Evolutionary conservation across 2,113 vertebrate genomes (phyloP), one percentile per base, ranked within the genome.

Genomic region (Eupsittula cactorum): DNA sequence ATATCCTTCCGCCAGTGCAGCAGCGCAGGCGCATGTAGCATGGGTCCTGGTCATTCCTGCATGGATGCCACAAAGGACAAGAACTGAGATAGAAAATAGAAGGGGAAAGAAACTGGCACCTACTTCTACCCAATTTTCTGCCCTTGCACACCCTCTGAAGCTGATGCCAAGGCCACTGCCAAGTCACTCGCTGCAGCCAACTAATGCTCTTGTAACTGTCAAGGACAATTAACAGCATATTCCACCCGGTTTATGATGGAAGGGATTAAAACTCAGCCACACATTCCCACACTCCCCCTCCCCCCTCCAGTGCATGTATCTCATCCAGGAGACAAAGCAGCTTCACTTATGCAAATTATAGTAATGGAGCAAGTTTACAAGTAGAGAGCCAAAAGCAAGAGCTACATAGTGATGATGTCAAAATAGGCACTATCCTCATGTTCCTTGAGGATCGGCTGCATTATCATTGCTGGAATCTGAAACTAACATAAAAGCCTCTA

Each of bases 401-500:
- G 79, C 31, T 42, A 2, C 0, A 14, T 0, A 49, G 53, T 60
- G 37, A 20, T 6, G 0, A 12, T 47, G 71, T 37, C 57, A 49
- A 59, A 24, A 67, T 6, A 49, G 3, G 6, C 75, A 6, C 49
- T n/a, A 7, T 13, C 74, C 74, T 52, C 50, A 0, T 9, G 64
- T 37, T 93, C 87, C 85, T 92, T 21, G 53, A 90, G 82, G 44
- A 85, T 60, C 27, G 3, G 18, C 16, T 53, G 82, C 88, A n/a
- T 86, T 64, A 83, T 63, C 73, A 10, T 6, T 5, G 12, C 82
- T 64, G 88, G 90, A 95, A 96, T 67, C 68, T 75, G 85, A 96
- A 92, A 75, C 68, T 59, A 60, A 88, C 47, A 90, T 33, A 94
- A 94, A 95, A 90, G 90, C 90, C 59, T 93, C 92, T 68, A 70